These are phyloP conservation scores for Carlito syrichta DNA, from an alignment of 2,113 vertebrate genomes.

Conservation along the genomic window DNA sequence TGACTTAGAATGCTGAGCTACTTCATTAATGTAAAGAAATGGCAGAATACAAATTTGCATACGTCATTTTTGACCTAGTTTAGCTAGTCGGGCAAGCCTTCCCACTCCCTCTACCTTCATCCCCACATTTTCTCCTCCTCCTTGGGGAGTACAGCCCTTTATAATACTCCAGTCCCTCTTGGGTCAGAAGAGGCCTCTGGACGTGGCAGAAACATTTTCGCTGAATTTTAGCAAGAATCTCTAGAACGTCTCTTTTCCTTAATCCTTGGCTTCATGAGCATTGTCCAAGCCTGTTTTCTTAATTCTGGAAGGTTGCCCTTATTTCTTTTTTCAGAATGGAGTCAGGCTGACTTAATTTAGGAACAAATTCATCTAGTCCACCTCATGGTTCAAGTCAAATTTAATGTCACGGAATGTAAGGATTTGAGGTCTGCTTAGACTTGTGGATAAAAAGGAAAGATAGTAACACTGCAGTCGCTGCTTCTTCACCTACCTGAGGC, in stretches of 20 bases:
- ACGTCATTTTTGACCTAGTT: background rate
- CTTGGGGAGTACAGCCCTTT: background rate
- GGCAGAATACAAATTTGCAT: background rate
- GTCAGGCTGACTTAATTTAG: background rate
- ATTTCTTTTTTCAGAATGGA: background rate
- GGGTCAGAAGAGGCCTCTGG: background rate
- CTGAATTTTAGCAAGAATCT: background rate
- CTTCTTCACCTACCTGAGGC: too few relatives aligned
- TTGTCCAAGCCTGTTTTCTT: background rate
- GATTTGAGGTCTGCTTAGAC: background rate
- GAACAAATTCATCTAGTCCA: background rate
- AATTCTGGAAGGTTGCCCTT: background rate
- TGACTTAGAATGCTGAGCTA: background rate
- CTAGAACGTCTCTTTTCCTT: background rate
- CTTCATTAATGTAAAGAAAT: background rate
- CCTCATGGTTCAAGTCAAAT: background rate
- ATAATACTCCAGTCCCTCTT: too few relatives aligned
- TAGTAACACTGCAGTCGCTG: too few relatives aligned
- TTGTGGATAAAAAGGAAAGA: too few relatives aligned
- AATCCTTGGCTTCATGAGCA: background rate
- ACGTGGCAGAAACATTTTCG: background rate
- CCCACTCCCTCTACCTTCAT: background rate
- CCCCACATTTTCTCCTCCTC: background rate
- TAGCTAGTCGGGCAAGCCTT: background rate
- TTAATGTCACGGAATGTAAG: fast-evolving